phyloP scores from a whole-genome alignment of 23 tunicate species.

The Phallusia fumigata region DNA sequence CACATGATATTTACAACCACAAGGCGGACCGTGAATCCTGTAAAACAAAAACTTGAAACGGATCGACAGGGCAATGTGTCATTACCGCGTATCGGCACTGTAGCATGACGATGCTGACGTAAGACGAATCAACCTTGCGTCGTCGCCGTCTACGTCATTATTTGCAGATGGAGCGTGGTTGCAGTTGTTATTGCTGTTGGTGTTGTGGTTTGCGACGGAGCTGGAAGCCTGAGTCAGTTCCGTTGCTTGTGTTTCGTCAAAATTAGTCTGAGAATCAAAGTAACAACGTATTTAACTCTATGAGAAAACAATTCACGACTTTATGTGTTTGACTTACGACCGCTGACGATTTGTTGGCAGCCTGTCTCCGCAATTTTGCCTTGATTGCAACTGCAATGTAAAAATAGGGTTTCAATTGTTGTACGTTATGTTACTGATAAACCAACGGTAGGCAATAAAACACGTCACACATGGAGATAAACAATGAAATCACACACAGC shows the following conservation, averaged over 20 bases:
- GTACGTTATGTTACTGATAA: no score
- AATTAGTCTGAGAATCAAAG: background rate
- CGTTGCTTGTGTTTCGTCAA: background rate
- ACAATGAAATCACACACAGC: no score
- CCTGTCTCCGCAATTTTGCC: background rate
- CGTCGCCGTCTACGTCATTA: slow-evolving; percentile 12
- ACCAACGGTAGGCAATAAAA: no score
- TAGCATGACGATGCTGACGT: slow-evolving; percentile 58
- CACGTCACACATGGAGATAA: no score
- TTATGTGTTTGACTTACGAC: background rate
- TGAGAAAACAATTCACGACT: no score
- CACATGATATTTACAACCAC: no score
- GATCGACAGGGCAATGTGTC: no score
- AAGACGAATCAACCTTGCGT: slow-evolving; percentile 35
- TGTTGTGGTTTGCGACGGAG: background rate
- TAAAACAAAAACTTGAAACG: no score
- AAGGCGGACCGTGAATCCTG: no score
- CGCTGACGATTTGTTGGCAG: background rate
- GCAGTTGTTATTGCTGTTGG: slow-evolving; percentile 25
- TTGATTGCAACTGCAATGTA: background rate
- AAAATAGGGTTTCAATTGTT: background rate
- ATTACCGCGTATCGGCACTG: slow-evolving; percentile 37
- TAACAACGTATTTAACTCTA: no score
- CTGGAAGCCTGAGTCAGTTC: background rate
- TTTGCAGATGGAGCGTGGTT: background rate